Base-by-base conservation (phyloP, 2,113 vertebrate genomes). In the Eudyptes chrysolophus region DNA sequence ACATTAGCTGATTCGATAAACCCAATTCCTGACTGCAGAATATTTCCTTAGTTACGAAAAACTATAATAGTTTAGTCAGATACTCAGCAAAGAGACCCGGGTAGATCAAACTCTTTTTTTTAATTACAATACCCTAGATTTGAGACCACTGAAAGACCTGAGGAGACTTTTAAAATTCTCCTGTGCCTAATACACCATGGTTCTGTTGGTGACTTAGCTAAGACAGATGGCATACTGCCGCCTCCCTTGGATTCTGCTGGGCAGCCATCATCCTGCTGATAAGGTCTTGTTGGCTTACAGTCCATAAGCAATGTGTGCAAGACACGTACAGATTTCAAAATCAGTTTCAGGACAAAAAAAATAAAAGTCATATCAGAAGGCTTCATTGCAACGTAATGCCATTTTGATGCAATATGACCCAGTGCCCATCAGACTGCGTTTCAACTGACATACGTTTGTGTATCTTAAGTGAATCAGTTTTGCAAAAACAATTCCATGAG, bases 171-270 rank as follows among this genome's bases (percentile, higher is more conserved):
- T 54, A 54, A 89, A 90, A 80, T 74, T 89, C 75, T 68, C 32
- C 48, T 22, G 26, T 79, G 70, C 44, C 29, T n/a, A 19, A 65
- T 44, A 11, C 1, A 3, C 25, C n/a, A 5, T 0, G 0, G 74
- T 82, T 85, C 52, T 91, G 65, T 25, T 70, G 66, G 89, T 94
- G 78, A 17, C 42, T 80, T 82, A 42, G 7, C 58, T 51, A 9
- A 90, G 69, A 85, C 92, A 95, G 93, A 92, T 94, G 93, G 81
- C 78, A 61, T 44, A 2, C 68, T 74, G 94, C 89, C 0, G 8
- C 87, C 64, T 86, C 62, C 83, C 90, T 66, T 20, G 89, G 75
- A 44, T 49, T 77, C 87, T 55, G 46, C 84, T 70, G 94, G 72
- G 70, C 77, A 82, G 94, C 57, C 74, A 34, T 61, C 58, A 21